phyloP scores from a whole-genome alignment of 2,113 vertebrate species.

The Sciurus niger region DNA sequence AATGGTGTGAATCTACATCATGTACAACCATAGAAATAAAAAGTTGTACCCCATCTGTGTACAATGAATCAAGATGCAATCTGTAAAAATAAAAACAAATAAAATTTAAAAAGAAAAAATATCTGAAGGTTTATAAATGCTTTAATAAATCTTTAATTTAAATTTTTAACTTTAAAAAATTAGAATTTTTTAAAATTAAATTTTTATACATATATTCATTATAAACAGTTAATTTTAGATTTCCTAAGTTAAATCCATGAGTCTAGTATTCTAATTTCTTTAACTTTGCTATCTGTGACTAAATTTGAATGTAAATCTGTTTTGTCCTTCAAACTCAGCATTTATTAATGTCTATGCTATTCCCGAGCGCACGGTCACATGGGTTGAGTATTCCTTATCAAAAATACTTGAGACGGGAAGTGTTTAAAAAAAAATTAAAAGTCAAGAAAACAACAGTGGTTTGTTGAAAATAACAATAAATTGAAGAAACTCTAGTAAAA shows the following conservation, averaged over 20 bases:
- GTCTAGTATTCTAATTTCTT: constrained; percentile 18
- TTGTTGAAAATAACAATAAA: neutral
- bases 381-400: neutral
- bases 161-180: no score
- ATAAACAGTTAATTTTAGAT: constrained; percentile 18
- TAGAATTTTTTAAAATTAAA: no score
- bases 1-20: no score
- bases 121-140: no score
- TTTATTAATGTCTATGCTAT: neutral
- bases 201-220: constrained; percentile 4
- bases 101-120: no score
- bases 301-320: neutral
- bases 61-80: no score
- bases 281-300: neutral
- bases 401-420: neutral
- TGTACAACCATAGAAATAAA: no score
- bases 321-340: neutral
- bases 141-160: no score
- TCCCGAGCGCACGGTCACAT: neutral
- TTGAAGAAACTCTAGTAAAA: neutral
- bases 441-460: neutral
- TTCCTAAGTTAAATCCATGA: constrained; percentile 11
- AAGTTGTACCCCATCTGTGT: no score
- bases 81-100: no score
- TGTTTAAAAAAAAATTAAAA: neutral